phyloP scores from a whole-genome alignment of 2,113 vertebrate species.

The Nipponia nippon region DNA sequence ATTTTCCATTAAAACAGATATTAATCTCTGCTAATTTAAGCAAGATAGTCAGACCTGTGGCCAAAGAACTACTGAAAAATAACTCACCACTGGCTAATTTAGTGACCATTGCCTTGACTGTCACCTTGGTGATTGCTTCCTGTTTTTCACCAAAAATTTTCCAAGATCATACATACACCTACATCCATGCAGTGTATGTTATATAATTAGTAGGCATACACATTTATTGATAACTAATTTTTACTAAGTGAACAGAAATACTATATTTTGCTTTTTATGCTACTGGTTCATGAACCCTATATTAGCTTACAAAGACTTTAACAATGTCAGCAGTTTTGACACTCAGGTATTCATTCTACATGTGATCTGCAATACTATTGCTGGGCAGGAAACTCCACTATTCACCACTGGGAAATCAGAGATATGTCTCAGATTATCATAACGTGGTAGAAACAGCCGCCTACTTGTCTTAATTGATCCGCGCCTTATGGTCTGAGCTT shows the following conservation, averaged over 20 bases:
- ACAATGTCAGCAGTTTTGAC: slow-evolving; percentile 78
- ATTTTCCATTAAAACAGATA: slow-evolving; percentile 60
- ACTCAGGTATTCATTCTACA: slow-evolving; percentile 70
- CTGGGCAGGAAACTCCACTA: slow-evolving; percentile 75
- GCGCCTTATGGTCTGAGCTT: slow-evolving; percentile 99
- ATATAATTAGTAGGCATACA: slow-evolving; percentile 40
- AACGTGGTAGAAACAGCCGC: slow-evolving; percentile 91
- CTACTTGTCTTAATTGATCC: slow-evolving; percentile 99
- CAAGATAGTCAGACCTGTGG: slow-evolving; percentile 60
- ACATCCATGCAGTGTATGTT: slow-evolving; percentile 51
- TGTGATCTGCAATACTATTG: slow-evolving; percentile 67
- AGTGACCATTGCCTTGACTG: slow-evolving; percentile 62
- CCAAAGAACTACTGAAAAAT: slow-evolving; percentile 56
- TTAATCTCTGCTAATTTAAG: slow-evolving; percentile 69
- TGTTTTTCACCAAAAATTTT: slow-evolving; percentile 53
- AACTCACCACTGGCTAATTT: slow-evolving; percentile 67
- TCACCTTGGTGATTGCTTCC: slow-evolving; percentile 56
- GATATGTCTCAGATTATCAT: slow-evolving; percentile 82
- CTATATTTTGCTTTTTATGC: neutral
- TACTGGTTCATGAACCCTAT: neutral
- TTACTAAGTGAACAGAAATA: slow-evolving; percentile 28
- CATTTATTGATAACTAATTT: slow-evolving; percentile 16
- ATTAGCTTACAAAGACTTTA: neutral
- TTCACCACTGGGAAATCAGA: slow-evolving; percentile 81
- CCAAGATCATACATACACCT: slow-evolving; percentile 63